A percentile compares a stretch with the other conserved stretches of the same genome.
phyloP scores from a whole-genome alignment of 37 sponge, comb jelly and placozoan species.

The Lycopodina hypogea region DNA sequence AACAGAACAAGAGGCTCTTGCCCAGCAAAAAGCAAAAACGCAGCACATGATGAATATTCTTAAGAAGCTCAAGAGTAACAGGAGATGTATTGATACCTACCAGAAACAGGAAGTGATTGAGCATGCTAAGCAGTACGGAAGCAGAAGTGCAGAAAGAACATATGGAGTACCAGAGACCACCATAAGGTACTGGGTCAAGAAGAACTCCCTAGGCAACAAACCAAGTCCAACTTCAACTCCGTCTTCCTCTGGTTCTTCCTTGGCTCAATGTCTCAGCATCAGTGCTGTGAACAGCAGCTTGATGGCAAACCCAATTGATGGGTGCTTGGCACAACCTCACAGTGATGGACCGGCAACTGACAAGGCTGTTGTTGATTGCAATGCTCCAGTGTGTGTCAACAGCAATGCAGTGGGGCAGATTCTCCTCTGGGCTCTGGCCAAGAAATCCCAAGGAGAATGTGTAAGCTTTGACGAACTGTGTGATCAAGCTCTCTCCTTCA shows the following conservation, averaged over 20 bases:
- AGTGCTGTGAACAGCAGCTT: not conserved
- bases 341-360: no score
- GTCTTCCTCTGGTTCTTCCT: no score
- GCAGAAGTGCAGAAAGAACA: slow-evolving; percentile 5
- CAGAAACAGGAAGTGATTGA: not conserved
- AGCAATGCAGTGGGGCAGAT: not conserved
- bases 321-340: no score
- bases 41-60: not conserved
- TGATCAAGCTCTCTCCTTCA: slow-evolving; percentile 1
- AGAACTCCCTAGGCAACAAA: not conserved
- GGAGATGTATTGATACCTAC: not conserved
- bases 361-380: not conserved
- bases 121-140: not conserved
- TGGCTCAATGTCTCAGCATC: no score
- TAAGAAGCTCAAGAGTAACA: not conserved
- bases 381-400: not conserved
- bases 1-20: no score
- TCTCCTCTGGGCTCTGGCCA: not conserved
- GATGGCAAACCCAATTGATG: not conserved
- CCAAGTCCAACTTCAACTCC: not conserved
- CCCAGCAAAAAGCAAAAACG: no score
- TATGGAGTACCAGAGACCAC: slow-evolving; percentile 8
- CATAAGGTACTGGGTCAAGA: slow-evolving; percentile 1
- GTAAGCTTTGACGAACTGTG: slow-evolving; percentile 4
- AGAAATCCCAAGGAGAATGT: not conserved